phyloP scores from a whole-genome alignment of 1,140 invertebrate species.

The Teleopsis dalmanni region DNA sequence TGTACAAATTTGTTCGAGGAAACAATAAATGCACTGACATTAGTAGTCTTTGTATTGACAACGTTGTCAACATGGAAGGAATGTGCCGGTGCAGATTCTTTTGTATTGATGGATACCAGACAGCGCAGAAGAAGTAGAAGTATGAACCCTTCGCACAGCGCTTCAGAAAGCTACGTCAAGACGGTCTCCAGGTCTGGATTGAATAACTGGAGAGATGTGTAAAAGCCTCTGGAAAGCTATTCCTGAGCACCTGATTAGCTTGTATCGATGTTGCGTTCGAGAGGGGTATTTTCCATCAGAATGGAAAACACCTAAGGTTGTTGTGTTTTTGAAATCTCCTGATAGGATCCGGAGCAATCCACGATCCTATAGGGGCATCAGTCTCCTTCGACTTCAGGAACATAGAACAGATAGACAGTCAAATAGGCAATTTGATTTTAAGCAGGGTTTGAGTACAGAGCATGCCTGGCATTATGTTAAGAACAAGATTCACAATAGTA shows the following conservation, averaged over 20 bases:
- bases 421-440: slow-evolving; percentile 6
- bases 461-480: slow-evolving; percentile 2
- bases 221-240: slow-evolving; percentile 11
- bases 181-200: too few species aligned
- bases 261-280: slow-evolving; percentile 1
- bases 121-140: slow-evolving; percentile 4
- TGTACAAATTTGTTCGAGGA: slow-evolving; percentile 14
- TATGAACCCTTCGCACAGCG: too few species aligned
- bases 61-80: slow-evolving; percentile 10
- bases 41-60: slow-evolving; percentile 7
- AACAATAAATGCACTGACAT: background rate
- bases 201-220: slow-evolving; percentile 4
- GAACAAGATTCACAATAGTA: slow-evolving; percentile 4
- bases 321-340: slow-evolving; percentile 20
- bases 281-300: background rate
- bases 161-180: too few species aligned
- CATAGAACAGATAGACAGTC: background rate
- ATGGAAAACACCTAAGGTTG: slow-evolving; percentile 29
- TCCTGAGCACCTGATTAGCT: slow-evolving; percentile 8
- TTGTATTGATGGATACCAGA: too few species aligned
- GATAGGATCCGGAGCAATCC: slow-evolving; percentile 2
- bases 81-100: slow-evolving; percentile 11
- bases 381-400: slow-evolving; percentile 18
- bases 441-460: slow-evolving; percentile 1
- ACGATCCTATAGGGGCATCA: slow-evolving; percentile 30